A percentile compares a stretch with the other conserved stretches of the same genome.
Evolutionary conservation across 2,797 vertebrate species (phyloP).

Genomic region (Sebastes goodei): DNA sequence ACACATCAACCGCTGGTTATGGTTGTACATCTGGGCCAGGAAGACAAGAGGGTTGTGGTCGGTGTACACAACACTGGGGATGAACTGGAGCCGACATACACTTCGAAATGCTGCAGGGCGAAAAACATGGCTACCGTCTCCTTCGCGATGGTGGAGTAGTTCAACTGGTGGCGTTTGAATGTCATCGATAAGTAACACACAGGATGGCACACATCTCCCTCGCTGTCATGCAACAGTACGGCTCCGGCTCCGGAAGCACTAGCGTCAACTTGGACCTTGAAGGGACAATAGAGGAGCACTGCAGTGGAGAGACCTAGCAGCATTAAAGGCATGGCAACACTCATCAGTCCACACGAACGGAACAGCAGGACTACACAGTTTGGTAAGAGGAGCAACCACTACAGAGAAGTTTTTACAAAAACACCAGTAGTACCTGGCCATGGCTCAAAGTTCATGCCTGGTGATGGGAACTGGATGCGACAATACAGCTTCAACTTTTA

Average conservation of each 20-base stretch:
- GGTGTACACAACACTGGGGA: not conserved
- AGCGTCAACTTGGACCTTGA: not conserved
- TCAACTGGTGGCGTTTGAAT: not conserved
- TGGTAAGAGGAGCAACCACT: not conserved
- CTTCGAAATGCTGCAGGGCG: not conserved
- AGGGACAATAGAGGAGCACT: not conserved
- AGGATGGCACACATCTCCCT: not conserved
- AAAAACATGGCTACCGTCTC: not conserved
- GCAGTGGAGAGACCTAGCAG: not conserved
- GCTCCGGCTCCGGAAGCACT: not conserved
- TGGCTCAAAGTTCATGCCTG: not conserved
- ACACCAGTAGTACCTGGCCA: not conserved
- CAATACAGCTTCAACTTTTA: not conserved
- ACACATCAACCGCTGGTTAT: not conserved
- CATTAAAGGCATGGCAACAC: not conserved
- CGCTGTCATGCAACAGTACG: not conserved
- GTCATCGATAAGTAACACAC: not conserved
- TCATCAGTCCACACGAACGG: not conserved
- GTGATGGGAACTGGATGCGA: not conserved
- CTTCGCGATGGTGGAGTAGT: not conserved
- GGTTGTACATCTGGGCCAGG: not conserved
- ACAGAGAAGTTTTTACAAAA: not conserved
- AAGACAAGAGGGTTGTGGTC: not conserved
- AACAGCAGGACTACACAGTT: not conserved
- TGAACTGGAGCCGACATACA: not conserved